Percentiles rank a stretch among this genome's conserved stretches.
phyloP scores from a whole-genome alignment of 2,113 vertebrate genomes.

The Triplophysa dalaica region DNA sequence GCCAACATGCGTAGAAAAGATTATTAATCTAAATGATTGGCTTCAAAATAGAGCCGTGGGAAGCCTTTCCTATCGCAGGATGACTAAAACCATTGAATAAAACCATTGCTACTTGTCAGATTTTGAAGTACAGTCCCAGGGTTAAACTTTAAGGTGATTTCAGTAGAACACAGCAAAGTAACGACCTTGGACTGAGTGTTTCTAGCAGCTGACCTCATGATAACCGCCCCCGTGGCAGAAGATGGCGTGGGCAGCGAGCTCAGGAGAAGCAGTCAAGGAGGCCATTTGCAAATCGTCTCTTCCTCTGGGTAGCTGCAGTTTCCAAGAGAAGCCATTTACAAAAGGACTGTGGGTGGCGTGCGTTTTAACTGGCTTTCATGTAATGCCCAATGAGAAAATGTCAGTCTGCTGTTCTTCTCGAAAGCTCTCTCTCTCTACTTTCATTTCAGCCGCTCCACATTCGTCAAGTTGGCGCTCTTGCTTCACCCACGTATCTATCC shows the following conservation, averaged over 20 bases:
- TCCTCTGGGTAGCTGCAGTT: slow-evolving; percentile 48
- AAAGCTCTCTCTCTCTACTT: not conserved
- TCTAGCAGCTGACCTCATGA: slow-evolving; percentile 51
- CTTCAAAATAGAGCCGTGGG: too few species aligned
- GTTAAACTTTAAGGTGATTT: not conserved
- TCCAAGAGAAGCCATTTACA: slow-evolving; percentile 57
- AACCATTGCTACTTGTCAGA: not conserved
- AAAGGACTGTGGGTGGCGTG: slow-evolving; percentile 44
- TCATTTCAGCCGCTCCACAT: slow-evolving; percentile 31
- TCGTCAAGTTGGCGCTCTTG: slow-evolving; percentile 33
- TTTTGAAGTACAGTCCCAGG: not conserved
- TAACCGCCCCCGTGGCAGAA: slow-evolving; percentile 54
- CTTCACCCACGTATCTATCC: slow-evolving; percentile 52
- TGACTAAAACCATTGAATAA: not conserved
- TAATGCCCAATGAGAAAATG: slow-evolving; percentile 46
- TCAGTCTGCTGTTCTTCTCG: not conserved
- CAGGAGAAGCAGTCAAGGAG: slow-evolving; percentile 56
- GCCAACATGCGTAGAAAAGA: too few species aligned
- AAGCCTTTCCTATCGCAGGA: not conserved
- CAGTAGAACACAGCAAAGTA: slow-evolving; percentile 20
- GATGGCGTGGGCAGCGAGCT: slow-evolving; percentile 50
- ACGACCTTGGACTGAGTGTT: slow-evolving; percentile 19
- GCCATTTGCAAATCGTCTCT: slow-evolving; percentile 59
- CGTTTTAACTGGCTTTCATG: slow-evolving; percentile 42
- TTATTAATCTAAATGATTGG: too few species aligned